Conservation (phyloP, 2,113 vertebrate genomes). For the Falco punctatus region DNA sequence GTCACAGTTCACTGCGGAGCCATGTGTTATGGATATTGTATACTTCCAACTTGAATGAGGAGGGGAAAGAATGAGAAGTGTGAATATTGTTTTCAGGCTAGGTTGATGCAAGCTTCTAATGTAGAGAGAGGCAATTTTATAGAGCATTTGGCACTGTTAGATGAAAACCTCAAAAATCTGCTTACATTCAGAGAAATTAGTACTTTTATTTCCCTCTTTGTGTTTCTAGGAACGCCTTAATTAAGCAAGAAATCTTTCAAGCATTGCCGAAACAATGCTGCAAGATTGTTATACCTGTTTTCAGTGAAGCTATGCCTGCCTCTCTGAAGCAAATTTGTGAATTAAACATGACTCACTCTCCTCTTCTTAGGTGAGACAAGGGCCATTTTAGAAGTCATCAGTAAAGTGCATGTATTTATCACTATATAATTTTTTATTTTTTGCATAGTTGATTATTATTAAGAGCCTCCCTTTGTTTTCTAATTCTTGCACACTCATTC, state of each 20-base stretch:
- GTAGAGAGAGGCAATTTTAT: background rate
- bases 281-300: background rate
- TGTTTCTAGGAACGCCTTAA: conserved; percentile 20
- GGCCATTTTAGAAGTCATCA: background rate
- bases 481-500: background rate
- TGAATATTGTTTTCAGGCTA: conserved; percentile 50
- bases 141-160: background rate
- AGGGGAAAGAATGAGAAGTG: background rate
- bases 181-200: background rate
- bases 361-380: background rate
- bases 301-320: background rate
- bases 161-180: background rate
- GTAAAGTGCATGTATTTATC: background rate
- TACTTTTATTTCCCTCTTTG: background rate
- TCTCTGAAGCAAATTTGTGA: background rate
- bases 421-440: background rate
- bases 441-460: background rate
- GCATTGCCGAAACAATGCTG: background rate
- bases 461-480: background rate
- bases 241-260: conserved; percentile 30
- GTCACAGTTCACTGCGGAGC: background rate
- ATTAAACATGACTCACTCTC: background rate
- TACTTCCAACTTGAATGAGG: background rate
- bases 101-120: background rate
- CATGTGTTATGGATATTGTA: background rate